Evolutionary conservation across 2,888 invertebrate genomes (phyloP).

Genomic region (Blomia tropicalis): DNA sequence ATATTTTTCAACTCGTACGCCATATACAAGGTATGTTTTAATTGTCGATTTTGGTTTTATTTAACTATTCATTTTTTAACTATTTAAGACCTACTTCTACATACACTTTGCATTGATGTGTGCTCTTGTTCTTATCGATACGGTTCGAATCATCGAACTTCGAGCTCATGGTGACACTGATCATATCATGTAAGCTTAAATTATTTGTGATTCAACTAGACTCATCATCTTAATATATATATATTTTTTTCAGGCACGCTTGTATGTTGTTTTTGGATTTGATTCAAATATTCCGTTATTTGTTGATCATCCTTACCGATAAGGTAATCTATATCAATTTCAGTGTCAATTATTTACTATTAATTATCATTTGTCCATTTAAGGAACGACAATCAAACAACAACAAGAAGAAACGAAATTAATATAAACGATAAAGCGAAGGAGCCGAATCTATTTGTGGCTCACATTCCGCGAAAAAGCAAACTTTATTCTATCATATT

Average conservation of each 20-base stretch:
- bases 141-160: constrained; percentile 90
- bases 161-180: constrained; percentile 74
- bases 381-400: background rate
- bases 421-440: too few relatives aligned
- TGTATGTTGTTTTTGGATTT: constrained; percentile 88
- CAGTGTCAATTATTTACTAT: background rate
- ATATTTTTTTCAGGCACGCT: constrained; percentile 46
- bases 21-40: constrained; percentile 50
- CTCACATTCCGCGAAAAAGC: too few relatives aligned
- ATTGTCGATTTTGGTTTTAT: too few relatives aligned
- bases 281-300: constrained; percentile 75
- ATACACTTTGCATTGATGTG: constrained; percentile 77
- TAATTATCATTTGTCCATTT: background rate
- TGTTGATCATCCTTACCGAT: constrained; percentile 71
- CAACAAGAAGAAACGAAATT: background rate
- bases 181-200: constrained; percentile 45
- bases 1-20: constrained; percentile 67
- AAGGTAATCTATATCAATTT: constrained; percentile 24
- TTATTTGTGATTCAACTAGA: background rate
- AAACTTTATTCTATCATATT: too few relatives aligned
- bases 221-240: background rate
- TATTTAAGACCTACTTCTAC: constrained; percentile 59
- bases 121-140: constrained; percentile 87
- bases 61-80: constrained; percentile 9
- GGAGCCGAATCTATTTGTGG: too few relatives aligned